Percentiles rank a stretch among this genome's conserved stretches.
These are phyloP conservation scores for Denticeps clupeoides DNA, from an alignment of 2,797 vertebrate species.

Conservation along the genomic window DNA sequence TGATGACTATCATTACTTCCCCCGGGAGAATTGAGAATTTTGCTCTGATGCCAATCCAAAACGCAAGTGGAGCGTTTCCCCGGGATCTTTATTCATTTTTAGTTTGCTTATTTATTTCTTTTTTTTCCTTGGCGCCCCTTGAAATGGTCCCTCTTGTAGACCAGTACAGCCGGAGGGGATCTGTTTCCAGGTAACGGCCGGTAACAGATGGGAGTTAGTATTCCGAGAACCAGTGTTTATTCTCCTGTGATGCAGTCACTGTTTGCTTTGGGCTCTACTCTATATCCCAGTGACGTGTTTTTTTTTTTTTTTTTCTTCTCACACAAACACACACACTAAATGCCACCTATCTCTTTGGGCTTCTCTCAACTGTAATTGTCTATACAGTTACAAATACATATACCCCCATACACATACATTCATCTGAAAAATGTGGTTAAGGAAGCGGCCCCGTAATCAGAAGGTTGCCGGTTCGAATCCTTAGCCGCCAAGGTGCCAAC, in stretches of 20 bases:
- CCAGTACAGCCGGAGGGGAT: not conserved
- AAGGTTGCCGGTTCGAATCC: no score
- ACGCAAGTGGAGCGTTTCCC: no score
- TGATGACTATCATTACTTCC: conserved; percentile 13
- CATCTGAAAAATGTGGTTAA: no score
- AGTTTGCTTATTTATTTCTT: no score
- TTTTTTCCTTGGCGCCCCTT: not conserved
- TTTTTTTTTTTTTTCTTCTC: not conserved
- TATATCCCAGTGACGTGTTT: not conserved
- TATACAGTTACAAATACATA: not conserved
- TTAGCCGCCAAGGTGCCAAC: no score
- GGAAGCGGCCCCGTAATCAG: no score
- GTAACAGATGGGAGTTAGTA: not conserved
- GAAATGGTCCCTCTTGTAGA: not conserved
- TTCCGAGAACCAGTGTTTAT: no score
- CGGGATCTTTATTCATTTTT: not conserved
- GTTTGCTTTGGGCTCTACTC: not conserved
- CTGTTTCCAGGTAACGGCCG: not conserved
- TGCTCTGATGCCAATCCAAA: no score
- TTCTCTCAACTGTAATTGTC: not conserved
- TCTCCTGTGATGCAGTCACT: not conserved
- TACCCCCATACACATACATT: no score
- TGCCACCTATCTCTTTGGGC: not conserved
- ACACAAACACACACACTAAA: not conserved
- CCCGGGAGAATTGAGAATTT: not conserved